A percentile compares a stretch with the other conserved stretches of the same genome.
These are phyloP conservation scores for Gasterosteus aculeatus DNA, from an alignment of 2,113 vertebrate species.

Conservation along the genomic window DNA sequence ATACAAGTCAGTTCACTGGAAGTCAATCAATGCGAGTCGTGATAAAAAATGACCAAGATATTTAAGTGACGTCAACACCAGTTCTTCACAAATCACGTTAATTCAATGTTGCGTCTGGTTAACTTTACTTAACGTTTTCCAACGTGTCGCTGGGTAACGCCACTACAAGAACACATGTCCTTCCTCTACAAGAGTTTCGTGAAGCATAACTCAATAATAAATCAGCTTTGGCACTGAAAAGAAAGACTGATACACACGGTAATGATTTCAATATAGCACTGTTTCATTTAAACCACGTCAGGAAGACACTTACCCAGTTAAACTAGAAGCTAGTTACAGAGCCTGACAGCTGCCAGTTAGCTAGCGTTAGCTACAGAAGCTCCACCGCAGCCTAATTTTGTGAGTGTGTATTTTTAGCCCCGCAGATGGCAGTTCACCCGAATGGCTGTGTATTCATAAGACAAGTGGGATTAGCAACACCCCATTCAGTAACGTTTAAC, in stretches of 20 bases:
- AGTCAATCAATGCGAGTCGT: neutral
- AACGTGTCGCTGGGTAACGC: neutral
- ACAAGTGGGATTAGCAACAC: neutral
- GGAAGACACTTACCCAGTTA: conserved; percentile 38
- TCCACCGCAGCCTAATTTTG: conserved; percentile 41
- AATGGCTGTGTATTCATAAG: neutral
- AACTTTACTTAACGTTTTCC: neutral
- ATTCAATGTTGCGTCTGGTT: neutral
- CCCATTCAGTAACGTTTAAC: neutral
- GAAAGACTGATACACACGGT: neutral
- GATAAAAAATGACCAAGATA: neutral
- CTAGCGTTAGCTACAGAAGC: conserved; percentile 41
- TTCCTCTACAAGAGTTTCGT: neutral
- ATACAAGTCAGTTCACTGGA: neutral
- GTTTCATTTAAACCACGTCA: neutral
- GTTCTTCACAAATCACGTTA: neutral
- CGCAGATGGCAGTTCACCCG: neutral
- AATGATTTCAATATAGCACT: neutral
- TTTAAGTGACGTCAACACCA: neutral
- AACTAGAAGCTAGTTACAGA: conserved; percentile 15
- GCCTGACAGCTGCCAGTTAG: conserved; percentile 34
- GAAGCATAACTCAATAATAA: neutral
- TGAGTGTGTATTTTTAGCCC: conserved; percentile 71
- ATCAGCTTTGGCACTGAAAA: neutral
- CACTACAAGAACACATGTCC: neutral